Evolutionary conservation across 37 sponge, comb jelly and placozoan species (phyloP), one percentile per base, ranked within the genome.

Genomic region (Theonella swinhoei): DNA sequence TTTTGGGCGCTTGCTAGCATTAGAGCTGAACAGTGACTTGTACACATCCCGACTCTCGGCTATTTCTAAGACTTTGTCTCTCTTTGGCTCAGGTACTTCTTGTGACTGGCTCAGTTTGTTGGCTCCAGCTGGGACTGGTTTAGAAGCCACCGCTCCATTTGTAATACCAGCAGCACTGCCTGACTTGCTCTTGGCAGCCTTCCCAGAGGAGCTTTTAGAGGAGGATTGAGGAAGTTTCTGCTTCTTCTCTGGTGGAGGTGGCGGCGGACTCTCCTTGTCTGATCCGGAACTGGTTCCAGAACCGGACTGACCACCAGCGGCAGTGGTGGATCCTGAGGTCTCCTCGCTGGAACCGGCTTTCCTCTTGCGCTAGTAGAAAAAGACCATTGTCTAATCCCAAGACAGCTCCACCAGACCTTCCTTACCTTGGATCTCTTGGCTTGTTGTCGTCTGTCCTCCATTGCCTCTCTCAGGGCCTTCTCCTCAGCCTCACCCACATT

Each of bases 21-120:
- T 76, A 0, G 96, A 96, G 63, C 85, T 83, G 81, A 96, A 96
- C 26, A 96, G 85, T 4, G 96, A 87, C 84, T 92, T 92, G 77
- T 88, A 92, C 2, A 72, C 91, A 30, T 90, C 62, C n/a, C 93
- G 74, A 22, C 90, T 89, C 39, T 42, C 79, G 4, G 83, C 80
- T 4, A 31, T 26, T 29, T 73, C 80, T 62, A 77, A 77, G 37
- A 68, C 25, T 11, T 70, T 38, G 0, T 68, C 32, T 3, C 62
- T n/a, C n/a, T n/a, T n/a, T n/a, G n/a, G n/a, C 38, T 74, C 79
- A 20, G 30, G 1, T 0, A 75, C 62, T 32, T 76, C 60, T 72
- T 77, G 77, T 23, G 65, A 47, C 14, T 47, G 7, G 14, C 88
- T 0, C 19, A 68, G 26, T 31, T 74, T 80, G 59, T 59, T 73